A percentile compares a stretch with the other conserved stretches of the same genome.
phyloP scores from a whole-genome alignment of 2,888 invertebrate genomes.

The Crematogaster levior region DNA sequence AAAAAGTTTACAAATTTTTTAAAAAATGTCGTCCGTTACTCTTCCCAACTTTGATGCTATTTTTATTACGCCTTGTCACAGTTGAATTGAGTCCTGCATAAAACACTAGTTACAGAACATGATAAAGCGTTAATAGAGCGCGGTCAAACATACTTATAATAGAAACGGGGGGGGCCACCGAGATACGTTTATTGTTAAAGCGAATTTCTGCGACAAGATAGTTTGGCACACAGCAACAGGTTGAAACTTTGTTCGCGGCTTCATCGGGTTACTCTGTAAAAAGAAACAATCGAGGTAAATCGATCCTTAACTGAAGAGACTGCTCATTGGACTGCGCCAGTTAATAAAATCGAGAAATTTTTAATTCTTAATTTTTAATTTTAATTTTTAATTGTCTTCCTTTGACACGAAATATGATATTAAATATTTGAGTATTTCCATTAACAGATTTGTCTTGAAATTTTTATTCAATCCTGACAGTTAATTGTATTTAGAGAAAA shows the following conservation, averaged over 20 bases:
- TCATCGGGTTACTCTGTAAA: constrained; percentile 21
- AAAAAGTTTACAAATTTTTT: neutral
- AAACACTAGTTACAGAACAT: constrained; percentile 5
- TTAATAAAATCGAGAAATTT: constrained; percentile 6
- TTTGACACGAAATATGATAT: neutral
- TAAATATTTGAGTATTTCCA: neutral
- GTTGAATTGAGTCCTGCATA: constrained; percentile 11
- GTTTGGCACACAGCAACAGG: constrained; percentile 47
- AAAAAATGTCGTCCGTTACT: neutral
- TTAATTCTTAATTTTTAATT: too few relatives aligned
- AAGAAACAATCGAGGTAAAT: constrained; percentile 36
- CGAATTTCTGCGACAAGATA: constrained; percentile 17
- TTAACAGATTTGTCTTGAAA: neutral
- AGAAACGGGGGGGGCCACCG: neutral
- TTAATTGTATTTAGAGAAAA: constrained; percentile 13
- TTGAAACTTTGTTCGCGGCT: constrained; percentile 50
- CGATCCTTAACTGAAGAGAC: constrained; percentile 4
- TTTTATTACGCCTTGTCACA: constrained; percentile 6
- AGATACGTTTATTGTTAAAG: constrained; percentile 40
- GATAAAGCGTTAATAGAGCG: constrained; percentile 35
- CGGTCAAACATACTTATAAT: constrained; percentile 1
- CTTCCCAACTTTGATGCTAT: neutral
- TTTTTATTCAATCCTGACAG: neutral
- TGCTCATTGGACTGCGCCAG: neutral
- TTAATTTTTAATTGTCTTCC: neutral